Percentiles rank a stretch among this genome's conserved stretches.
Evolutionary conservation across 1,140 invertebrate species (phyloP).

Genomic region (Propsilocerus akamusi): DNA sequence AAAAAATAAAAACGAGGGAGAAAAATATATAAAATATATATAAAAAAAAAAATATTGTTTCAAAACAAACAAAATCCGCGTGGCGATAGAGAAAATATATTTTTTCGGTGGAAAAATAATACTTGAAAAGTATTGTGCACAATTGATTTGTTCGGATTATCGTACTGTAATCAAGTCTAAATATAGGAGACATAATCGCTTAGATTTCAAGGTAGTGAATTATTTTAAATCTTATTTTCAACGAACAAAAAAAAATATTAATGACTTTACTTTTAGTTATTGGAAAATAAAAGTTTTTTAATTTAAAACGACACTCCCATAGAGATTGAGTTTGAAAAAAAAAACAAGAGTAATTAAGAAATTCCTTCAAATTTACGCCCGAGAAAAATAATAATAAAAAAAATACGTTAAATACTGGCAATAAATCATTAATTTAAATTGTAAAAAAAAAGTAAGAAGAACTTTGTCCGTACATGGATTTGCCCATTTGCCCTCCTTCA

Average conservation of each 20-base stretch:
- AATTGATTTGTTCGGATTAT: background rate
- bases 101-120: slow-evolving; percentile 4
- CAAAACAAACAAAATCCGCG: too few species aligned
- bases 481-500: too few species aligned
- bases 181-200: background rate
- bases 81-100: slow-evolving; percentile 2
- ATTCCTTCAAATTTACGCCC: background rate
- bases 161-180: background rate
- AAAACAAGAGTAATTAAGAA: background rate
- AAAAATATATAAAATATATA: slow-evolving; percentile 3
- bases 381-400: background rate
- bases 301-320: too few species aligned
- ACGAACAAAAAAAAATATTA: background rate
- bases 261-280: background rate
- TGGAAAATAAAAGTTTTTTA: background rate
- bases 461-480: too few species aligned
- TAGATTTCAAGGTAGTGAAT: background rate
- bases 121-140: too few species aligned
- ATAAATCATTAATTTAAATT: slow-evolving; percentile 4
- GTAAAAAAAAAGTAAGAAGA: background rate
- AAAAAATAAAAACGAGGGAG: background rate
- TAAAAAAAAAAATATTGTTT: slow-evolving; percentile 2
- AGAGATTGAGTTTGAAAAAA: background rate
- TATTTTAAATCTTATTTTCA: background rate
- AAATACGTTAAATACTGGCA: background rate